Conservation (phyloP, 2,888 invertebrate species). For the Ectropis crepuscularia region DNA sequence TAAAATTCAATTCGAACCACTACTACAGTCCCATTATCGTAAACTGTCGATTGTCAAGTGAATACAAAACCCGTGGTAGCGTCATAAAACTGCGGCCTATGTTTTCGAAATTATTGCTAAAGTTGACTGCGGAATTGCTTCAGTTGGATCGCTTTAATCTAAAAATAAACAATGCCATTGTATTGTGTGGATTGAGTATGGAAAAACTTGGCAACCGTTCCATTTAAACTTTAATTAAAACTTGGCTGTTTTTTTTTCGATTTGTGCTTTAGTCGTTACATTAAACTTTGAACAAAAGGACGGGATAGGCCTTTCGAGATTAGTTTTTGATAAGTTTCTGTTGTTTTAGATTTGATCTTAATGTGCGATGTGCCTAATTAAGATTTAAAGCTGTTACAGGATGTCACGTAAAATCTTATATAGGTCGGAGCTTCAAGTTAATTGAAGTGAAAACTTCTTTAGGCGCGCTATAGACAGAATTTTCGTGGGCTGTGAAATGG, state of each 20-base stretch:
- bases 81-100: slow-evolving; percentile 12
- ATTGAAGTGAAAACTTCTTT: too few species aligned
- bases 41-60: background rate
- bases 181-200: slow-evolving; percentile 19
- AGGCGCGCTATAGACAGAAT: too few species aligned
- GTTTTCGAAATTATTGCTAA: slow-evolving; percentile 23
- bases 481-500: too few species aligned
- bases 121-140: slow-evolving; percentile 21
- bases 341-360: slow-evolving; percentile 5
- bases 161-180: slow-evolving; percentile 25
- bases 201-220: slow-evolving; percentile 24
- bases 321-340: slow-evolving; percentile 8
- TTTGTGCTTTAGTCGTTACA: slow-evolving; percentile 21
- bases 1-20: too few species aligned
- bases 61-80: slow-evolving; percentile 1
- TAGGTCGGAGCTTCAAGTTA: too few species aligned
- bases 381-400: background rate
- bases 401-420: too few species aligned
- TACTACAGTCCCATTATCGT: too few species aligned
- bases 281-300: slow-evolving; percentile 15
- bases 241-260: slow-evolving; percentile 25
- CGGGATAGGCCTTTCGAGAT: slow-evolving; percentile 6
- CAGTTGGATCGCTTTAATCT: slow-evolving; percentile 30
- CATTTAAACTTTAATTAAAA: slow-evolving; percentile 31
- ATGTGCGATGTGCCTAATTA: background rate